These are phyloP conservation scores for Ophion ventricosus DNA, from an alignment of 2,888 invertebrate genomes.

Conservation along the genomic window DNA sequence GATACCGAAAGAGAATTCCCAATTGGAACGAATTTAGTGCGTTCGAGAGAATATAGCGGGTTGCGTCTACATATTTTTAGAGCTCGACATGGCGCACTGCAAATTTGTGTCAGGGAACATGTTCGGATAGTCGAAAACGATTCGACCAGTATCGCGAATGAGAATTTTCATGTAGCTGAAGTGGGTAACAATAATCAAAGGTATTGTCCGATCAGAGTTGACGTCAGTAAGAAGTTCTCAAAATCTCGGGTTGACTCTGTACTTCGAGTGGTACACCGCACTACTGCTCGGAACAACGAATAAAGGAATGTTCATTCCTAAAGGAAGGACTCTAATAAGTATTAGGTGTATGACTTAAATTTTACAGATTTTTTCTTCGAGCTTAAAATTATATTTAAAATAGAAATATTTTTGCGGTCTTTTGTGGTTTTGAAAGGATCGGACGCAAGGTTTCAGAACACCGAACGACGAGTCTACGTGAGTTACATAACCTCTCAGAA, in stretches of 20 bases:
- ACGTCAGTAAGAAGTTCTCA: background rate
- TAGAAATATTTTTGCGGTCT: too few species aligned
- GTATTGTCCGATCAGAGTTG: too few species aligned
- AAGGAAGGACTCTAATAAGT: background rate
- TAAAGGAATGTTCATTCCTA: background rate
- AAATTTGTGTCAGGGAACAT: background rate
- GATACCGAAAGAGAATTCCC: background rate
- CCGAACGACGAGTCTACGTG: too few species aligned
- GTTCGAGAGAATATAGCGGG: background rate
- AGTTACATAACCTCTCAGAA: too few species aligned
- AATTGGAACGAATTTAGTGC: background rate
- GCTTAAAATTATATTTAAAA: too few species aligned
- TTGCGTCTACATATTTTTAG: background rate
- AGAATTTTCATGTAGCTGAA: too few species aligned
- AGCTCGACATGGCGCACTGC: background rate
- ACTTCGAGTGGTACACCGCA: background rate
- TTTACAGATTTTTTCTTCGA: too few species aligned
- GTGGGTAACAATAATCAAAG: too few species aligned
- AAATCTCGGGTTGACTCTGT: background rate
- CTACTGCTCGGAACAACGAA: background rate
- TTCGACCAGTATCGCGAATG: background rate
- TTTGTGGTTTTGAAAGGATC: too few species aligned
- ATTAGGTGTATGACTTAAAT: too few species aligned
- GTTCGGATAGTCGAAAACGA: background rate
- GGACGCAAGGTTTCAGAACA: too few species aligned